Evolutionary conservation across 2,113 vertebrate species (phyloP).

Genomic region (Planiliza haematocheilus): DNA sequence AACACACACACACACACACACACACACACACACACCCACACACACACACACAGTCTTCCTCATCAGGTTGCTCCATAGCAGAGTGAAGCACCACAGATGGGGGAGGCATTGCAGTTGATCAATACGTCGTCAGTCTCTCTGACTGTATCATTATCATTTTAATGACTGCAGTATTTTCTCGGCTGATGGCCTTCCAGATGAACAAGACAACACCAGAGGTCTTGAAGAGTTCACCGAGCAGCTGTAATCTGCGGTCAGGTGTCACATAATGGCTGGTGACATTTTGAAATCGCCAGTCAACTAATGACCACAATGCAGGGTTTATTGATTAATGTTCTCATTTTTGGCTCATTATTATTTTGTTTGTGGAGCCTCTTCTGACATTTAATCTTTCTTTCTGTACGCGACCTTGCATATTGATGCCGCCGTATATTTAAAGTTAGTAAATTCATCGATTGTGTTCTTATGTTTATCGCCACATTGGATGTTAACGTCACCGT

Average conservation of each 20-base stretch:
- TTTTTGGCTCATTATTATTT: constrained; percentile 10
- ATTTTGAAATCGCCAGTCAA: constrained; percentile 45
- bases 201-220: constrained; percentile 40
- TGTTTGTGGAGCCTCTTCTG: constrained; percentile 6
- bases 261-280: constrained; percentile 39
- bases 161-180: constrained; percentile 76
- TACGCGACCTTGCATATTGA: neutral
- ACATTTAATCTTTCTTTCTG: neutral
- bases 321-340: constrained; percentile 36
- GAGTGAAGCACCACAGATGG: constrained; percentile 22
- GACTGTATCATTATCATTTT: constrained; percentile 77
- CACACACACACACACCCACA: neutral
- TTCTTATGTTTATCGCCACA: no score
- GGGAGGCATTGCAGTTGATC: constrained; percentile 53
- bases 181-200: constrained; percentile 50
- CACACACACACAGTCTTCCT: constrained; percentile 9
- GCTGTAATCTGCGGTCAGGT: constrained; percentile 27
- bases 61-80: constrained; percentile 19
- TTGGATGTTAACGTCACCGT: no score
- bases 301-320: constrained; percentile 26
- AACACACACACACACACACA: constrained; percentile 9
- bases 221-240: constrained; percentile 55
- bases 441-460: no score
- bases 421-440: no score
- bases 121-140: constrained; percentile 63